Percentiles rank a stretch among this genome's conserved stretches.
These are phyloP conservation scores for Microctonus hyperodae DNA, from an alignment of 2,888 invertebrate genomes.

Conservation along the genomic window DNA sequence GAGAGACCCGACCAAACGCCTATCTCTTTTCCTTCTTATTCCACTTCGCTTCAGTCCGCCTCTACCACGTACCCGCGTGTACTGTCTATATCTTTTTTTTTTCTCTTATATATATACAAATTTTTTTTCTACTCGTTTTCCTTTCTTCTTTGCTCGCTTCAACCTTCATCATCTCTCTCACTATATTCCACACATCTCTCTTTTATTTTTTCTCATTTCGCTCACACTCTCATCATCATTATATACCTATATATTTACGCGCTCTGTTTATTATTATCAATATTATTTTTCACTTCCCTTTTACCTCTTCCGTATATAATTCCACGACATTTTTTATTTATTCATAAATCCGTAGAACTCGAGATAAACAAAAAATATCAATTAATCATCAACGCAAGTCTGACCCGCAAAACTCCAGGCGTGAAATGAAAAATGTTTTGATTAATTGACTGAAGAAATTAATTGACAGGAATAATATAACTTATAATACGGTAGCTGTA, in stretches of 20 bases:
- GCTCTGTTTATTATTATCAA: background rate
- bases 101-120: background rate
- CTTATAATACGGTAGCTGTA: background rate
- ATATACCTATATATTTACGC: conserved; percentile 2
- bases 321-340: conserved; percentile 18
- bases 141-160: background rate
- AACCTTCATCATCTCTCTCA: conserved; percentile 17
- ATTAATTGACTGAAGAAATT: conserved; percentile 1
- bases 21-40: conserved; percentile 47
- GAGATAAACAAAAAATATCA: background rate
- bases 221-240: conserved; percentile 7
- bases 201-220: conserved; percentile 5
- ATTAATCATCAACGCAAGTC: conserved; percentile 4
- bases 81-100: background rate
- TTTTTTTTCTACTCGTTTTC: background rate
- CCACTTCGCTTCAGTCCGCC: conserved; percentile 35
- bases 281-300: conserved; percentile 25
- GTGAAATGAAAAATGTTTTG: background rate
- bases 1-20: conserved; percentile 51
- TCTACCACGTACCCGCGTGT: background rate
- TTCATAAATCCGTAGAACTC: conserved; percentile 18
- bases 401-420: background rate
- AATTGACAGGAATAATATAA: conserved; percentile 1
- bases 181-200: no score
- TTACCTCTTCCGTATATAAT: conserved; percentile 3